Base-by-base conservation (phyloP, 2,888 invertebrate genomes). In the Pimpla rufipes region DNA sequence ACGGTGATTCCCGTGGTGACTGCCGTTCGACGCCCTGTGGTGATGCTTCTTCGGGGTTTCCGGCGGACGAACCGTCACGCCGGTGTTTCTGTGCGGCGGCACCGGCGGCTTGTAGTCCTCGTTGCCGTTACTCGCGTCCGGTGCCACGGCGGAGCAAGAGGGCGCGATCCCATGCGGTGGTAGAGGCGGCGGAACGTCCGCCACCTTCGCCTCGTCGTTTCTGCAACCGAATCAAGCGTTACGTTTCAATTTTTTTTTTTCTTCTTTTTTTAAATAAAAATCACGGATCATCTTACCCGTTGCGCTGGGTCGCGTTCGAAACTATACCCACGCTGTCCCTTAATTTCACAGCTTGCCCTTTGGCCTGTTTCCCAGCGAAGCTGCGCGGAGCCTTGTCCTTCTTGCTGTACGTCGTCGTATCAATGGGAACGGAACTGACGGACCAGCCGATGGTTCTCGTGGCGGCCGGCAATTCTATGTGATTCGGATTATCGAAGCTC, bases 11-110 rank as follows among this genome's bases (percentile, higher is more conserved):
- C 87, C 89, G 45, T 88, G 89, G 76, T 93, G 92, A 70, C 91
- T 90, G 2, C 90, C 88, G 70, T 90, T 91, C 85, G 93, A 93
- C 84, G 93, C 93, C 82, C 93, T 92, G 77, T 91, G 94, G 83
- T 94, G 94, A 85, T 94, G 94, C 50, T 91, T 93, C 80, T 90
- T 90, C 47, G 91, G 91, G 16, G 91, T 90, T 80, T 92, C 93
- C 10, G 92, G 90, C 0, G 89, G 80, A 90, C 95, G 95, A 47
- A 94, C 93, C 88, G 95, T 94, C 73, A 95, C 94, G 23, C 95
- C 95, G 47, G 97, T 95, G 93, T 96, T 97, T 87, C 97, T 95
- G 91, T 98, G 98, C 40, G 97, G 98, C 23, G 98, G 98, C 77
- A 98, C 97, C n/a, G 97, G 97, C 4, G 98, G 97, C 87, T 96